A percentile compares a stretch with the other conserved stretches of the same genome.
Conservation (phyloP, 2,888 invertebrate species). For the Erebia aethiops region DNA sequence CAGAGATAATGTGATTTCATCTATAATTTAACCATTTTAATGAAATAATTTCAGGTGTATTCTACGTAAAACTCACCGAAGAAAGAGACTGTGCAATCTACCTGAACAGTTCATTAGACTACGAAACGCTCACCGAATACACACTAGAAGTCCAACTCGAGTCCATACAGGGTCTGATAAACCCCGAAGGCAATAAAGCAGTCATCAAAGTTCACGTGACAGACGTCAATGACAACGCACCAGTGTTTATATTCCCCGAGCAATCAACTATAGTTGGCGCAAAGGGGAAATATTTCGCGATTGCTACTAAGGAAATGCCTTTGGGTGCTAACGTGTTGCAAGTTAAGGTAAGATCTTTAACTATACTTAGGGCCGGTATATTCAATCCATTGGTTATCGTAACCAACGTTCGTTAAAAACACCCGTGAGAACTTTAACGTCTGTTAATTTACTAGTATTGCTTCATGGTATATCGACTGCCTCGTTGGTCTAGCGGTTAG, state of each 20-base stretch:
- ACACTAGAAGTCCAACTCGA: slow-evolving; percentile 89
- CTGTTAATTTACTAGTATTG: too few relatives aligned
- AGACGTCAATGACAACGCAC: slow-evolving; percentile 95
- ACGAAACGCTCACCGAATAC: slow-evolving; percentile 89
- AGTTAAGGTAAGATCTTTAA: slow-evolving; percentile 83
- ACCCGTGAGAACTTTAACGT: too few relatives aligned
- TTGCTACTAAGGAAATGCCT: slow-evolving; percentile 88
- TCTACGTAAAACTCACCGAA: slow-evolving; percentile 88
- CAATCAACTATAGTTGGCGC: slow-evolving; percentile 79
- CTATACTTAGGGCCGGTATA: too few relatives aligned
- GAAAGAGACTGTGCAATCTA: slow-evolving; percentile 92
- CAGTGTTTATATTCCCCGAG: slow-evolving; percentile 89
- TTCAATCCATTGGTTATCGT: too few relatives aligned
- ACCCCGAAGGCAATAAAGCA: slow-evolving; percentile 88
- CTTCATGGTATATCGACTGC: too few relatives aligned
- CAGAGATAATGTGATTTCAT: too few relatives aligned
- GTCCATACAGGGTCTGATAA: slow-evolving; percentile 91
- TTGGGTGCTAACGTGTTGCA: slow-evolving; percentile 90
- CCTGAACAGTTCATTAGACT: slow-evolving; percentile 89
- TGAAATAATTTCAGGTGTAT: slow-evolving; percentile 79
- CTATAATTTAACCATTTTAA: background rate
- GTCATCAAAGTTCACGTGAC: slow-evolving; percentile 91
- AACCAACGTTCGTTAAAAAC: too few relatives aligned
- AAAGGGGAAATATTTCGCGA: slow-evolving; percentile 90
- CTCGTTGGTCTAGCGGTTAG: too few relatives aligned